Evolutionary conservation across 2,797 vertebrate species (phyloP).

Genomic region (Nothura maculosa): DNA sequence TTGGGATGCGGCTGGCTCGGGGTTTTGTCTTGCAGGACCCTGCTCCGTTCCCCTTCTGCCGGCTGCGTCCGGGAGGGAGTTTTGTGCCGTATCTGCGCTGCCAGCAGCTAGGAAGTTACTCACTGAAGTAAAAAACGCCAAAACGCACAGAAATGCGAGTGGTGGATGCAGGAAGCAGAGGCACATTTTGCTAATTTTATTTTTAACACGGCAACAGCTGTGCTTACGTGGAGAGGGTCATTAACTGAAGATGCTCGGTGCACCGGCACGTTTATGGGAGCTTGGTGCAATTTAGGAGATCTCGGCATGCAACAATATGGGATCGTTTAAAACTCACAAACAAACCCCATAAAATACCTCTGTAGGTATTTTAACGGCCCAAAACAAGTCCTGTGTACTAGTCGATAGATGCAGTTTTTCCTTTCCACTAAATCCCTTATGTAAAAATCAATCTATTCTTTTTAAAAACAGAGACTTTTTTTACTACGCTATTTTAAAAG

Average conservation of each 20-base stretch:
- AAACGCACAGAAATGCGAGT: slow-evolving; percentile 48
- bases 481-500: slow-evolving; percentile 39
- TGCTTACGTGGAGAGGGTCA: slow-evolving; percentile 71
- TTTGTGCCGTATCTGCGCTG: background rate
- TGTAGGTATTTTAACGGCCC: slow-evolving; percentile 50
- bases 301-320: slow-evolving; percentile 25
- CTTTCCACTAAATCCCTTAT: slow-evolving; percentile 44
- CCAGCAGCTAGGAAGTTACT: slow-evolving; percentile 31
- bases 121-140: slow-evolving; percentile 23
- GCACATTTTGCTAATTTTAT: slow-evolving; percentile 57
- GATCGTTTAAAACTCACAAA: slow-evolving; percentile 57
- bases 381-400: slow-evolving; percentile 52
- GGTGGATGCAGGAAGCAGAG: slow-evolving; percentile 8
- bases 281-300: slow-evolving; percentile 44
- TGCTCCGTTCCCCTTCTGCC: slow-evolving; percentile 24
- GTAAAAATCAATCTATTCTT: slow-evolving; percentile 69
- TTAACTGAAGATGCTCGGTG: slow-evolving; percentile 52
- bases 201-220: slow-evolving; percentile 61
- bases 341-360: slow-evolving; percentile 53
- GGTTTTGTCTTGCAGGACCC: slow-evolving; percentile 8
- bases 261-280: slow-evolving; percentile 29
- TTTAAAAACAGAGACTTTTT: slow-evolving; percentile 63
- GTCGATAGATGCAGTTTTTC: slow-evolving; percentile 20
- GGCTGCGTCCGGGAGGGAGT: background rate
- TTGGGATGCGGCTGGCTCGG: background rate